These are phyloP conservation scores for Esox lucius DNA, from an alignment of 2,797 vertebrate species.

Conservation along the genomic window DNA sequence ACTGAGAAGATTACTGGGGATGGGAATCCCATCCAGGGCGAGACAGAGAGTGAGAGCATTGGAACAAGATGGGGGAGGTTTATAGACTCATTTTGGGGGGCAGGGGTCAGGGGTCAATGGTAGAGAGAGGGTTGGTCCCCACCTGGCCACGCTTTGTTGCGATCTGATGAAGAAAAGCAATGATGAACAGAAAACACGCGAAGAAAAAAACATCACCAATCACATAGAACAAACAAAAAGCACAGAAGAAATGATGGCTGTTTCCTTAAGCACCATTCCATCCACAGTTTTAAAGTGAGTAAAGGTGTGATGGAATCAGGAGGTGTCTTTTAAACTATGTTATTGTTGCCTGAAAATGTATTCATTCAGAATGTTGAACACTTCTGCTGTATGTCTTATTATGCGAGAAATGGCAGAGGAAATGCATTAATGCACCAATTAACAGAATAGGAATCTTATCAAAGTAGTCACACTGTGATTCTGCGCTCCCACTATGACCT, in stretches of 20 bases:
- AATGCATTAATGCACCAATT: too few species aligned
- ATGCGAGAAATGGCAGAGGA: too few species aligned
- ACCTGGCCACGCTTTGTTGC: constrained; percentile 82
- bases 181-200: constrained; percentile 50
- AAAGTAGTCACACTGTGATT: too few species aligned
- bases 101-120: constrained; percentile 30
- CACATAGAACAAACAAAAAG: constrained; percentile 40
- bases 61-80: constrained; percentile 26
- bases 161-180: constrained; percentile 78
- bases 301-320: background rate
- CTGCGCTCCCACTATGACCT: too few species aligned
- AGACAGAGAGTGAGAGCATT: constrained; percentile 33
- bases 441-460: too few species aligned
- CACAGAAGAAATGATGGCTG: constrained; percentile 18
- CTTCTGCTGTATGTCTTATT: too few species aligned
- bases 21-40: constrained; percentile 43
- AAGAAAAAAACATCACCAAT: constrained; percentile 38
- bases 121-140: constrained; percentile 70
- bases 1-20: constrained; percentile 27
- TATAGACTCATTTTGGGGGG: constrained; percentile 26
- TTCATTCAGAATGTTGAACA: too few species aligned
- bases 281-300: too few species aligned
- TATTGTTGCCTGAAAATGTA: too few species aligned
- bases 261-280: constrained; percentile 13
- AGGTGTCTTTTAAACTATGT: too few species aligned